Evolutionary conservation across 2,888 invertebrate species (phyloP).

Genomic region (Dryadula phaetusa): DNA sequence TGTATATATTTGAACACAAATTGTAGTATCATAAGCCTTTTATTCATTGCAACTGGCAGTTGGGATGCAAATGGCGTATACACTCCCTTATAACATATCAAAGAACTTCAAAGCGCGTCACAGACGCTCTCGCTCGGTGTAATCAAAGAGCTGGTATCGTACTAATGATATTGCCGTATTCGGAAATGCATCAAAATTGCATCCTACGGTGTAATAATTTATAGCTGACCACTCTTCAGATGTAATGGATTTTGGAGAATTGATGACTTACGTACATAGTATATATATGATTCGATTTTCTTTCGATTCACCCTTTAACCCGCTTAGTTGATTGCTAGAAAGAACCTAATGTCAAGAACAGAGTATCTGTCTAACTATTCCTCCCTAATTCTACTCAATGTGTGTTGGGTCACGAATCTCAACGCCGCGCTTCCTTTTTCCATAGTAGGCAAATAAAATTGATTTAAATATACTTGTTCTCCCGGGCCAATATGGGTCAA

Average conservation of each 20-base stretch:
- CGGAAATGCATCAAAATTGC: constrained; percentile 24
- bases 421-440: too few species aligned
- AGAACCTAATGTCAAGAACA: too few species aligned
- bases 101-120: constrained; percentile 43
- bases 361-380: too few species aligned
- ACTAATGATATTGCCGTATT: constrained; percentile 40
- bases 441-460: too few species aligned
- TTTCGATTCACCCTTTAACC: too few species aligned
- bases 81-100: constrained; percentile 34
- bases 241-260: neutral
- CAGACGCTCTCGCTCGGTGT: constrained; percentile 37
- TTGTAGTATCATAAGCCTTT: neutral
- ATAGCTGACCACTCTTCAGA: neutral
- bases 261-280: neutral
- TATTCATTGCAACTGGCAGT: constrained; percentile 27
- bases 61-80: constrained; percentile 28
- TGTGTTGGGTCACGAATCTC: too few species aligned
- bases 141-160: constrained; percentile 43
- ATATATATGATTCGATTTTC: too few species aligned
- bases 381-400: too few species aligned
- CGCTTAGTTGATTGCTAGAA: too few species aligned
- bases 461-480: too few species aligned
- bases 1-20: neutral
- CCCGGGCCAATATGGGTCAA: too few species aligned
- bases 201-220: constrained; percentile 6